A percentile compares a stretch with the other conserved stretches of the same genome.
These are phyloP conservation scores for Venustoraphidia nigricollis DNA, from an alignment of 2,888 invertebrate species.

Conservation along the genomic window DNA sequence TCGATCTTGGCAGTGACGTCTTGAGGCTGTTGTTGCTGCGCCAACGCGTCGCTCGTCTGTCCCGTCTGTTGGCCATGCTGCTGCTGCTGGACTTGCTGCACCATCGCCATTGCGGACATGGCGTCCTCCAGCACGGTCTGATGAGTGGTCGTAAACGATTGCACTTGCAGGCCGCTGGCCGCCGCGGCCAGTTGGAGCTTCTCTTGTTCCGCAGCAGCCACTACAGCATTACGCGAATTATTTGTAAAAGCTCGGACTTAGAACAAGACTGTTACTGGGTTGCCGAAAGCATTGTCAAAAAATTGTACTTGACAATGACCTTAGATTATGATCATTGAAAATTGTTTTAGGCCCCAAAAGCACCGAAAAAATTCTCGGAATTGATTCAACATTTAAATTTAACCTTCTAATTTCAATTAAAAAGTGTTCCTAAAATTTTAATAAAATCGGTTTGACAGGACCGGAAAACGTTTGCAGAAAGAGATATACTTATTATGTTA, in stretches of 20 bases:
- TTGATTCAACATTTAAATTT: too few species aligned
- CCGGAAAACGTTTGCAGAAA: too few species aligned
- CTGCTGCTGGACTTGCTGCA: constrained; percentile 15
- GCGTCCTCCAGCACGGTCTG: constrained; percentile 11
- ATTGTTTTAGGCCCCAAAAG: too few species aligned
- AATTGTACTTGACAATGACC: too few species aligned
- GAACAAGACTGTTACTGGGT: not conserved
- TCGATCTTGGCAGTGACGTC: constrained; percentile 18
- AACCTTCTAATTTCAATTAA: too few species aligned
- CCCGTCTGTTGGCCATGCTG: constrained; percentile 9
- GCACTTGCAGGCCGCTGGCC: constrained; percentile 7
- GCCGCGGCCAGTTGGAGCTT: constrained; percentile 10
- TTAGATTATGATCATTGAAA: too few species aligned
- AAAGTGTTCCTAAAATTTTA: too few species aligned
- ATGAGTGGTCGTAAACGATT: constrained; percentile 5
- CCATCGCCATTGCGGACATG: constrained; percentile 22
- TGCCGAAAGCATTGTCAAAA: too few species aligned
- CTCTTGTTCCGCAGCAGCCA: constrained; percentile 12
- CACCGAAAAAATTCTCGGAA: too few species aligned
- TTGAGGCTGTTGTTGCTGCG: not conserved
- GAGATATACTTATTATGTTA: too few species aligned
- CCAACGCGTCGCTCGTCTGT: not conserved
- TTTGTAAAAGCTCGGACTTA: not conserved
- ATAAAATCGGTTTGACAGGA: too few species aligned
- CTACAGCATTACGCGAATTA: constrained; percentile 1